Percentiles rank a stretch among this genome's conserved stretches.
Evolutionary conservation across 1,140 invertebrate species (phyloP).

Genomic region (Amphibalanus amphitrite): DNA sequence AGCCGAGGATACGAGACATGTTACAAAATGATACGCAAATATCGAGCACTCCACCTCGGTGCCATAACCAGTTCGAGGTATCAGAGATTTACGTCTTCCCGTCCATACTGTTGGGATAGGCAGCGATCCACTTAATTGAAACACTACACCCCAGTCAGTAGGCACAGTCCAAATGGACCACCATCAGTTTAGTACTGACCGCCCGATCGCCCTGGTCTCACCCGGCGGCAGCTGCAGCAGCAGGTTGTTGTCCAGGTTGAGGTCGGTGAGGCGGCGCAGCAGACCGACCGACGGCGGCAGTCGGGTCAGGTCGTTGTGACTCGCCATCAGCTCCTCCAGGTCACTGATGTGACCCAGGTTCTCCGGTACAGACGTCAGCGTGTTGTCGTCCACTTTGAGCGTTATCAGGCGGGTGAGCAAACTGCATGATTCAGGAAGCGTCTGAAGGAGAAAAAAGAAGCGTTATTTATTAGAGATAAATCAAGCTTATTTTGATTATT

Average conservation of each 20-base stretch:
- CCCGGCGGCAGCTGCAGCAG: slow-evolving; percentile 46
- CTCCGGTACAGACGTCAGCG: slow-evolving; percentile 58
- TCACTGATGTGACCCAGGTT: slow-evolving; percentile 57
- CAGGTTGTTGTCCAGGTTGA: slow-evolving; percentile 78
- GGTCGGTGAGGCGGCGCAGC: slow-evolving; percentile 60
- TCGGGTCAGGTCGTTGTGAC: slow-evolving; percentile 62
- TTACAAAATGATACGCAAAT: too few relatives aligned
- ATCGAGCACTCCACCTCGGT: too few relatives aligned
- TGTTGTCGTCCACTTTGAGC: slow-evolving; percentile 76
- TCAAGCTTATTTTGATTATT: too few relatives aligned
- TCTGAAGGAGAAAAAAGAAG: slow-evolving; percentile 27
- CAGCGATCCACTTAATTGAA: too few relatives aligned
- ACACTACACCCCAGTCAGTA: too few relatives aligned
- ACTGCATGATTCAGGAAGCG: slow-evolving; percentile 55
- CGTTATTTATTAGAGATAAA: too few relatives aligned
- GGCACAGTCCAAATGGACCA: too few relatives aligned
- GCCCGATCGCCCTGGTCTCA: neutral
- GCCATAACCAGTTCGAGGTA: too few relatives aligned
- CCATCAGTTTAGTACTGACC: too few relatives aligned
- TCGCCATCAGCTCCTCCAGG: slow-evolving; percentile 74
- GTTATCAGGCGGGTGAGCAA: slow-evolving; percentile 64
- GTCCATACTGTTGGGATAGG: too few relatives aligned
- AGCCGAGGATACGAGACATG: neutral
- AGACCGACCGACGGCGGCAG: slow-evolving; percentile 71
- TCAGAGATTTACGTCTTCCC: too few relatives aligned